A percentile compares a stretch with the other conserved stretches of the same genome.
Conservation (phyloP, 30 jellyfish, hydroid and myxozoan species). For the Aurelia sp. region DNA sequence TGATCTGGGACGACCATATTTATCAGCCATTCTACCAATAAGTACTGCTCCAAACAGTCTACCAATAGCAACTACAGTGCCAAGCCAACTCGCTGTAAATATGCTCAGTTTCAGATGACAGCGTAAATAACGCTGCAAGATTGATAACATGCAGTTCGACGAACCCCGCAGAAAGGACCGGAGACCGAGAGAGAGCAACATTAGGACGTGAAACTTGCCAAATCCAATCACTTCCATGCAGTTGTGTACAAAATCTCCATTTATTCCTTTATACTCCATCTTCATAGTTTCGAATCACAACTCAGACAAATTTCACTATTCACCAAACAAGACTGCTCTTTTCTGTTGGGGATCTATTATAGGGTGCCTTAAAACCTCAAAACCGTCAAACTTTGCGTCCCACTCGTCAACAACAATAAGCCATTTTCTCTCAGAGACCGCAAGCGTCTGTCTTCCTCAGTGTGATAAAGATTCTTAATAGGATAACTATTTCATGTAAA, state of each 20-base stretch:
- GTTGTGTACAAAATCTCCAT: conserved; percentile 6
- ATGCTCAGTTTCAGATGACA: conserved; percentile 10
- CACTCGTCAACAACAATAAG: too few species aligned
- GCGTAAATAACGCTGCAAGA: conserved; percentile 23
- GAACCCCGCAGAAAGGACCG: background rate
- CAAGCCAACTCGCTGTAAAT: conserved; percentile 12
- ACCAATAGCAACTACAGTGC: background rate
- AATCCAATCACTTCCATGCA: conserved; percentile 30
- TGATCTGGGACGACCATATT: conserved; percentile 5
- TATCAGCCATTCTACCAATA: conserved; percentile 27
- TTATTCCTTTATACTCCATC: too few species aligned
- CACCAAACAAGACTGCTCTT: too few species aligned
- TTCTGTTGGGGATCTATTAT: too few species aligned
- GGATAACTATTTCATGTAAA: too few species aligned
- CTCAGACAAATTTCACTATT: too few species aligned
- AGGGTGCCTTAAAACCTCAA: too few species aligned
- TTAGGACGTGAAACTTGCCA: conserved; percentile 22
- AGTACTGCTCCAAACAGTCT: background rate
- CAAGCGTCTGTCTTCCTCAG: too few species aligned
- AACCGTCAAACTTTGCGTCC: too few species aligned
- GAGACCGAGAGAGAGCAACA: background rate
- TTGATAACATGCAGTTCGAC: background rate
- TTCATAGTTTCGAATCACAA: too few species aligned
- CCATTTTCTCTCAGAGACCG: too few species aligned
- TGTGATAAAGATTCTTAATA: too few species aligned